Evolutionary conservation across 1,140 invertebrate genomes (phyloP).

Genomic region (Phthorimaea operculella): DNA sequence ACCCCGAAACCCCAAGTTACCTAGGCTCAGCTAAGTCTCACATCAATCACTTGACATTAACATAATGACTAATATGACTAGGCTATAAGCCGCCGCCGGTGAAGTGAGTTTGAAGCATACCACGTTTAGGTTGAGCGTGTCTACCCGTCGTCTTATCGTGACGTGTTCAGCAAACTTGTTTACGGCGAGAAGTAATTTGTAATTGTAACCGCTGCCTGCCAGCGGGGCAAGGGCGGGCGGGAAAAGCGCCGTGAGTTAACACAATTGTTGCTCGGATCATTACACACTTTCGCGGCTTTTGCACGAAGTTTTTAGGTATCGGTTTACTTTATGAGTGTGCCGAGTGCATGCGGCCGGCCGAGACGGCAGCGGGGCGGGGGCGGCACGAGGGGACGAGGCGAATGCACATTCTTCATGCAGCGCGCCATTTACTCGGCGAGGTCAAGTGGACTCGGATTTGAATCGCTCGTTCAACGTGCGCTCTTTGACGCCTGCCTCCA

Average conservation of each 20-base stretch:
- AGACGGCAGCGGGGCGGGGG: background rate
- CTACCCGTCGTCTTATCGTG: background rate
- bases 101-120: too few species aligned
- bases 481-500: background rate
- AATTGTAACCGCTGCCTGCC: background rate
- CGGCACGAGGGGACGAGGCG: background rate
- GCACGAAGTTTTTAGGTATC: too few species aligned
- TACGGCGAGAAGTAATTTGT: constrained; percentile 1
- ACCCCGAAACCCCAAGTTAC: too few species aligned
- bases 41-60: too few species aligned
- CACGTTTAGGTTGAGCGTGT: too few species aligned
- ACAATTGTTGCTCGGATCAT: background rate
- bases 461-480: too few species aligned
- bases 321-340: too few species aligned
- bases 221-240: background rate
- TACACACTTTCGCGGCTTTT: background rate
- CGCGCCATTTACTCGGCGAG: background rate
- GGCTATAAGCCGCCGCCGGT: too few species aligned
- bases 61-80: too few species aligned
- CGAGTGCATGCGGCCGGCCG: too few species aligned
- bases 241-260: background rate
- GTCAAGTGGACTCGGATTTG: background rate
- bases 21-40: too few species aligned
- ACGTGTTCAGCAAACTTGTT: background rate
- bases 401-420: background rate